A percentile compares a stretch with the other conserved stretches of the same genome.
phyloP scores from a whole-genome alignment of 2,888 invertebrate species.

The Thelaira solivaga region DNA sequence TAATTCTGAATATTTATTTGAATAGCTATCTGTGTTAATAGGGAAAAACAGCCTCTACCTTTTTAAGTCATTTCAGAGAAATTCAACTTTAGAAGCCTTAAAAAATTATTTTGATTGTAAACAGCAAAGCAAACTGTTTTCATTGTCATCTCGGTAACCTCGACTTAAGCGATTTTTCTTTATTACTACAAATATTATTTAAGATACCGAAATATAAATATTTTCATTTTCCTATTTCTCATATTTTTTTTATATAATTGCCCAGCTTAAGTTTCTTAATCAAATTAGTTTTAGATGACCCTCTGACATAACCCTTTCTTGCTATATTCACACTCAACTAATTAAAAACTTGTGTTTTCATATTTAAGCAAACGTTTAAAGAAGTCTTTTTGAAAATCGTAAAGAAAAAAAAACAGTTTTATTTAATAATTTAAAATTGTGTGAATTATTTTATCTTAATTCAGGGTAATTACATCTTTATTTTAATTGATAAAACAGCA shows the following conservation, averaged over 20 bases:
- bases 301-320: background rate
- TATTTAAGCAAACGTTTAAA: background rate
- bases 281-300: slow-evolving; percentile 17
- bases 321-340: slow-evolving; percentile 15
- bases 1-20: too few species aligned
- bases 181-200: too few species aligned
- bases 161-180: too few species aligned
- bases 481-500: slow-evolving; percentile 44
- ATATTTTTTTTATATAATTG: background rate
- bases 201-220: too few species aligned
- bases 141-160: too few species aligned
- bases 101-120: too few species aligned
- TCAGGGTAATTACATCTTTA: slow-evolving; percentile 34
- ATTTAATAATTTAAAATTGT: slow-evolving; percentile 3
- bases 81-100: too few species aligned
- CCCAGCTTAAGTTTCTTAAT: background rate
- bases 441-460: slow-evolving; percentile 26
- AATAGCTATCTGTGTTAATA: too few species aligned
- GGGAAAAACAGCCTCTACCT: too few species aligned
- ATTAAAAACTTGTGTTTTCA: slow-evolving; percentile 6
- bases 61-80: too few species aligned
- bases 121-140: too few species aligned
- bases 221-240: background rate
- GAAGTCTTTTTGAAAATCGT: background rate
- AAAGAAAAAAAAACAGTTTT: background rate